Base-by-base conservation (phyloP, 2,888 invertebrate species). In the Phymatocera aterrima region DNA sequence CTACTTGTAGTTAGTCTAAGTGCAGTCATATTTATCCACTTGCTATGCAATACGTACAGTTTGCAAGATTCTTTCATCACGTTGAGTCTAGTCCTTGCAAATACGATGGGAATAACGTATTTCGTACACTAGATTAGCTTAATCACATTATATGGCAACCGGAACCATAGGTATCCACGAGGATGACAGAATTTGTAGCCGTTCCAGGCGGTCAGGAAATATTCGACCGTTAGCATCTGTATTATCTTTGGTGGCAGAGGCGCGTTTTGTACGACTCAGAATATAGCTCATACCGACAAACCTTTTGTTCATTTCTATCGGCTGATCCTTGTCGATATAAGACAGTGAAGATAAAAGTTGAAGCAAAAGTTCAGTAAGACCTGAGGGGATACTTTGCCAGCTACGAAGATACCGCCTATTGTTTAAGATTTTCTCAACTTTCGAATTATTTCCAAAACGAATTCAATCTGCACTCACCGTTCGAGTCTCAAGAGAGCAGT, bases 391-490 rank as follows among this genome's bases (percentile, higher is more conserved):
- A 72, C 72, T 72, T 72, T 48, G 34, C 28, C n/a, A 51, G 34
- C 18, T 34, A 51, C 51, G 48, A 48, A 51, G 48, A 72, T 51
- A 48, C 31, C 72, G 34, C 48, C 72, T 48, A 72, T 72, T 72
- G 72, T 72, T 72, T 51, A 72, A 72, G 51, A 72, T 72, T 72
- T 72, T 48, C 48, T 51, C 72, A 72, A 72, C 72, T 72, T 72
- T 72, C 72, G 72, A 72, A 72, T 72, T 72, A 72, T 72, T 72
- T 72, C 51, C 34, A 72, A 72, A 51, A 51, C 72, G 72, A 72
- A 72, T 72, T 72, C 72, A 72, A 72, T 72, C 72, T 72, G 51
- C 72, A 51, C 72, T 72, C 48, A 31, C 51, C 48, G 72, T 51
- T 51, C 51, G 21, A 72, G 51, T 72, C 51, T 51, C 72, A n/a